A percentile compares a stretch with the other conserved stretches of the same genome.
These are phyloP conservation scores for Athripsodes cinereus DNA, from an alignment of 2,888 invertebrate species.

Conservation along the genomic window DNA sequence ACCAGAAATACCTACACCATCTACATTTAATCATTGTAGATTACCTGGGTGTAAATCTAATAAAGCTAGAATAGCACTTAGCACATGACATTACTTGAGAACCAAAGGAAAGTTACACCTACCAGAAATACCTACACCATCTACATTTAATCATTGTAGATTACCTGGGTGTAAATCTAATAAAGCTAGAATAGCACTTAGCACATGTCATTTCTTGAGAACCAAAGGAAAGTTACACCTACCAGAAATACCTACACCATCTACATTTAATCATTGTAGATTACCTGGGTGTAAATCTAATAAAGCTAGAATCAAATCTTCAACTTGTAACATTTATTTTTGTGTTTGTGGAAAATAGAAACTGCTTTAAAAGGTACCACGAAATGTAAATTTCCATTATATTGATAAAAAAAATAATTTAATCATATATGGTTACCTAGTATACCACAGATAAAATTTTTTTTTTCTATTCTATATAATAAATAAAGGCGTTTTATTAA, in stretches of 20 bases:
- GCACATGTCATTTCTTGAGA: neutral
- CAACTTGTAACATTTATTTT: neutral
- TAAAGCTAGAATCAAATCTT: neutral
- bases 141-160: neutral
- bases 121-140: conserved; percentile 2
- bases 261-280: neutral
- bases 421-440: too few relatives aligned
- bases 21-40: neutral
- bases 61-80: neutral
- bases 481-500: neutral
- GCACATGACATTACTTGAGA: neutral
- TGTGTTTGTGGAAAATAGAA: neutral
- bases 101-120: neutral
- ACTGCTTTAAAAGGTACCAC: conserved; percentile 1
- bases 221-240: neutral
- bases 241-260: conserved; percentile 2
- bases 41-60: neutral
- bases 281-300: neutral
- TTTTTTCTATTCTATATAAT: neutral
- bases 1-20: conserved; percentile 2
- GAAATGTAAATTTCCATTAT: neutral
- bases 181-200: neutral
- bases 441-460: neutral
- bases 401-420: too few relatives aligned
- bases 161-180: neutral